These are phyloP conservation scores for Anastrepha ludens DNA, from an alignment of 1,140 invertebrate species.

Conservation along the genomic window DNA sequence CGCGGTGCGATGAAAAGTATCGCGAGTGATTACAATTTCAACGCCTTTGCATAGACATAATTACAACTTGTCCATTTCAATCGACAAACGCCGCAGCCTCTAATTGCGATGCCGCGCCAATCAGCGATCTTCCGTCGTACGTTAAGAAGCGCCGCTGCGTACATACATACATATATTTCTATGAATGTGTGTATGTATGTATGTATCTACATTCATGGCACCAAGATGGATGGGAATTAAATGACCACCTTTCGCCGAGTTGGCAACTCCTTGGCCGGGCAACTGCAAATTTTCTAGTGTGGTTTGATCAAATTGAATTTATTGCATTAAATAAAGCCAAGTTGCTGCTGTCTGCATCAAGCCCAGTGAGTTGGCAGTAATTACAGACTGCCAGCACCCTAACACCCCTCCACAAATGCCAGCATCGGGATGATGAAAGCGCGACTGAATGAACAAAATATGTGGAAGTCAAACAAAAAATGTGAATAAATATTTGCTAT, in stretches of 20 bases:
- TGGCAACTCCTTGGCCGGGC: constrained; percentile 33
- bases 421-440: neutral
- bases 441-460: neutral
- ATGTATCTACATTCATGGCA: neutral
- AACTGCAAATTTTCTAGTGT: constrained; percentile 18
- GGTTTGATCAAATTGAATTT: constrained; percentile 50
- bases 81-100: constrained; percentile 46
- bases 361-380: constrained; percentile 5
- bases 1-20: neutral
- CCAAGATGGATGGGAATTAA: constrained; percentile 32
- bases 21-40: constrained; percentile 19
- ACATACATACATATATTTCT: too few species aligned
- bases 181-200: too few species aligned
- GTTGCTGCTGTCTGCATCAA: too few species aligned
- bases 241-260: constrained; percentile 33
- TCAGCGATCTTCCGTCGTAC: neutral
- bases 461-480: neutral
- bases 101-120: constrained; percentile 50
- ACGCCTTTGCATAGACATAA: constrained; percentile 49
- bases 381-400: neutral
- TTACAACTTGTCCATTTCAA: constrained; percentile 50
- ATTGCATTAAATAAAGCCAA: constrained; percentile 27
- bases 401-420: neutral
- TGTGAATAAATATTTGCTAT: neutral
- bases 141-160: neutral